Evolutionary conservation across 2,797 vertebrate species (phyloP), one percentile per base, ranked within the genome.

Genomic region (Pangasius macronema): DNA sequence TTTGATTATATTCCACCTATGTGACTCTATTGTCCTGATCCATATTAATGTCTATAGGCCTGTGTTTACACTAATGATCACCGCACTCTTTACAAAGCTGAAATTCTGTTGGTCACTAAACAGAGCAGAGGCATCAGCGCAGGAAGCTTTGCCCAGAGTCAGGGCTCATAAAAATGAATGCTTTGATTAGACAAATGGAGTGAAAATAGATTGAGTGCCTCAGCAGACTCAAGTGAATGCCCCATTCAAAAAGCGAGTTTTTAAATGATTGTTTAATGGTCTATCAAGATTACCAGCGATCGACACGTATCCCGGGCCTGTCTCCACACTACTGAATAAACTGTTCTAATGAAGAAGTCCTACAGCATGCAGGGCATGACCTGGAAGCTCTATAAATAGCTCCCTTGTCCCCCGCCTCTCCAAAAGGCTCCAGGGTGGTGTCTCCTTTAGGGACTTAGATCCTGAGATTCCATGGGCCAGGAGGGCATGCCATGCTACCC

Each of bases 1-100:
- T 30, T 88, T 22, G 18, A 57, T 57, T 94, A 93, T 92, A 94
- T 94, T 93, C 93, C 91, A 86, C 75, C 76, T 57, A 57, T 20
- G 55, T 22, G 18, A 57, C 55, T 22, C 55, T 91, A 92, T 82
- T 88, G 70, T 77, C 67, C 14, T 67, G 77, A 84, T 85, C 65
- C 81, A 81, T 63, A 27, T 85, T 75, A 89, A 89, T 90, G 85
- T 87, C 55, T 77, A 89, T 39, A 83, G 83, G 42, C 11, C 80
- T 70, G 10, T 59, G 70, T 72, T 85, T 85, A 83, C 76, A 79
- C 77, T 85, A 82, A 83, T 73, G 83, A 87, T 72, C 61, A 55
- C 76, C 80, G 85, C 51, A 53, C 61, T 81, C 61, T 57, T 68
- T 85, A 57, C 11, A 79, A 76, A 57, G 53, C 46, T 70, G 49